Conservation (phyloP, 1,140 invertebrate species). For the Mylabris phalerata region DNA sequence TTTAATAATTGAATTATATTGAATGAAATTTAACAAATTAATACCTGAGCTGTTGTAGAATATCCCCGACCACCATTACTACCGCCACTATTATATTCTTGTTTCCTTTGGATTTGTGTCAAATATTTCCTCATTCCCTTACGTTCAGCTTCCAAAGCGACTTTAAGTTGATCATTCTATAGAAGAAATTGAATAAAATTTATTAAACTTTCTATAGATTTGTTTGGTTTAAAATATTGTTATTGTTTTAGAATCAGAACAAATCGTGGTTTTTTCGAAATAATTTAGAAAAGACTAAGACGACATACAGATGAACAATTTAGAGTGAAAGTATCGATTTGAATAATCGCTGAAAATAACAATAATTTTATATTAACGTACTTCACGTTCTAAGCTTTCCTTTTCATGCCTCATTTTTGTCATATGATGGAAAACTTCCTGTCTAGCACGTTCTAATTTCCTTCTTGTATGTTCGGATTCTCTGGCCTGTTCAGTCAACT, state of each 20-base stretch:
- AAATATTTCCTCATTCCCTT: slow-evolving; percentile 38
- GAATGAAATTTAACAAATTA: slow-evolving; percentile 14
- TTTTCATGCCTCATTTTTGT: slow-evolving; percentile 54
- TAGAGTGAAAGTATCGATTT: slow-evolving; percentile 1
- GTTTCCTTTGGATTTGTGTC: slow-evolving; percentile 21
- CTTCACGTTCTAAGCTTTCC: slow-evolving; percentile 53
- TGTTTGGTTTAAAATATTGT: too few species aligned
- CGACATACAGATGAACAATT: neutral
- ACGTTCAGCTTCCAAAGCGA: slow-evolving; percentile 46
- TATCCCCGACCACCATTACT: slow-evolving; percentile 17
- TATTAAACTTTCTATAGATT: neutral
- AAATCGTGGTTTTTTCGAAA: too few species aligned
- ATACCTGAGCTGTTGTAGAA: too few species aligned
- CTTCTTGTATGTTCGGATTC: slow-evolving; percentile 52
- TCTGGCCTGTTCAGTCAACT: slow-evolving; percentile 50
- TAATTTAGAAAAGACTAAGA: too few species aligned
- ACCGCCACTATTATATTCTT: slow-evolving; percentile 27
- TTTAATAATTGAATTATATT: slow-evolving; percentile 7
- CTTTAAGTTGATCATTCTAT: slow-evolving; percentile 50
- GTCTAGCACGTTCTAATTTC: slow-evolving; percentile 50
- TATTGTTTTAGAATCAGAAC: too few species aligned
- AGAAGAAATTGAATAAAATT: slow-evolving; percentile 10
- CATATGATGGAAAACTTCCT: slow-evolving; percentile 53
- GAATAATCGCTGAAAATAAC: neutral
- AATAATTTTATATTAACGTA: slow-evolving; percentile 27